A percentile compares a stretch with the other conserved stretches of the same genome.
These are phyloP conservation scores for Andrena hattorfiana DNA, from an alignment of 2,888 invertebrate species.

Conservation along the genomic window DNA sequence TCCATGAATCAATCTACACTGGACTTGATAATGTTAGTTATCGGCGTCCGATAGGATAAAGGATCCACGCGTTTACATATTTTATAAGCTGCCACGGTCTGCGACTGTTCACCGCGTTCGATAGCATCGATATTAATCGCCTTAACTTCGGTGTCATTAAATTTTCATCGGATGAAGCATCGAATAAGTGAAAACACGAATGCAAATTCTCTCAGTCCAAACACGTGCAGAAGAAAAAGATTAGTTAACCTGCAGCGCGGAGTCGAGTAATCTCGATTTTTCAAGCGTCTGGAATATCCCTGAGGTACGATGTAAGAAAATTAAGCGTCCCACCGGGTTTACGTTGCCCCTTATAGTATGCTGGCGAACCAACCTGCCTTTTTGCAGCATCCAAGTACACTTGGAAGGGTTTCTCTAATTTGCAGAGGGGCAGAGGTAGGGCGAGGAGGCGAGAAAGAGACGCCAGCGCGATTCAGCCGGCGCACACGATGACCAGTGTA, in stretches of 20 bases:
- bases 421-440: conserved; percentile 4
- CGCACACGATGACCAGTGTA: conserved; percentile 49
- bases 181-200: conserved; percentile 7
- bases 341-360: conserved; percentile 34
- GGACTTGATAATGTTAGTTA: no score
- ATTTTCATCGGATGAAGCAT: conserved; percentile 5
- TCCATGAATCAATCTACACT: no score
- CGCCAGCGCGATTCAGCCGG: conserved; percentile 53
- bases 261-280: conserved; percentile 44
- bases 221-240: conserved; percentile 8
- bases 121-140: no score
- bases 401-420: conserved; percentile 53
- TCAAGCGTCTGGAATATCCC: conserved; percentile 27
- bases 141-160: neutral
- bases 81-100: no score
- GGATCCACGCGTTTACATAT: no score
- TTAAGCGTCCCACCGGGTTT: conserved; percentile 46
- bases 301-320: conserved; percentile 48
- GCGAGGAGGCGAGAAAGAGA: neutral
- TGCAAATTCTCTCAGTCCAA: neutral
- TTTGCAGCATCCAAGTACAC: conserved; percentile 30
- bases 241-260: neutral
- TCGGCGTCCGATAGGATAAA: no score
- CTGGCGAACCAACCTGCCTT: conserved; percentile 21
- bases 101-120: no score